phyloP scores from a whole-genome alignment of 2,888 invertebrate genomes.

The Pharmacophagus antenor region DNA sequence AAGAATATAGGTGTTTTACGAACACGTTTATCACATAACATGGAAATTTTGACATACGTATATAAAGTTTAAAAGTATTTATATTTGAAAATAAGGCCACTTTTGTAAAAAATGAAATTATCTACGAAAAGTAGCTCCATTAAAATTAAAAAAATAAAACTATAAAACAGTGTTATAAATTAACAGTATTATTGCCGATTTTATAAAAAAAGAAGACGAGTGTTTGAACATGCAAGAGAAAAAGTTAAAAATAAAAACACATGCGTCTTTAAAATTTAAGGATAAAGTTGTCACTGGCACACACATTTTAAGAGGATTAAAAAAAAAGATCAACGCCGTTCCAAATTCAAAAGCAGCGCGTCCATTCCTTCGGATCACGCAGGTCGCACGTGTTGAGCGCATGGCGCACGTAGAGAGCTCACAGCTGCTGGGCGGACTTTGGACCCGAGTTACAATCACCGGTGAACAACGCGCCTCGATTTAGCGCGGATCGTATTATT shows the following conservation, averaged over 20 bases:
- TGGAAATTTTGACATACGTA: no score
- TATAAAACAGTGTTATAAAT: no score
- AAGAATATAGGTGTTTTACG: no score
- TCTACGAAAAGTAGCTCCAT: no score
- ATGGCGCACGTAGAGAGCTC: constrained; percentile 56
- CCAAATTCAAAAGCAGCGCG: constrained; percentile 35
- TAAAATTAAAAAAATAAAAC: no score
- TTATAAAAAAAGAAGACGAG: no score
- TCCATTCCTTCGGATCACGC: constrained; percentile 52
- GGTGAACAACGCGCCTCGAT: constrained; percentile 50
- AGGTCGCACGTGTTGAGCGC: constrained; percentile 53
- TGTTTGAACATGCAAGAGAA: neutral
- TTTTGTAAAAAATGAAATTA: no score
- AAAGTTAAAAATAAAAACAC: neutral
- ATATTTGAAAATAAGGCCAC: no score
- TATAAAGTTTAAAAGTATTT: no score
- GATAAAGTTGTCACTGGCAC: constrained; percentile 1
- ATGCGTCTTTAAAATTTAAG: neutral
- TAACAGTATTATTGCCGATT: no score
- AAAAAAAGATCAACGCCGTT: constrained; percentile 25
- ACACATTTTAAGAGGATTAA: neutral
- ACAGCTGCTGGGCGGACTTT: constrained; percentile 75
- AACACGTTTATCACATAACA: no score
- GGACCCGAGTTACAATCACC: constrained; percentile 71
- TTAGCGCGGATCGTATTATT: constrained; percentile 35